These are phyloP conservation scores for Sphaerophoria rueppellii DNA, from an alignment of 2,888 invertebrate species.

Conservation along the genomic window DNA sequence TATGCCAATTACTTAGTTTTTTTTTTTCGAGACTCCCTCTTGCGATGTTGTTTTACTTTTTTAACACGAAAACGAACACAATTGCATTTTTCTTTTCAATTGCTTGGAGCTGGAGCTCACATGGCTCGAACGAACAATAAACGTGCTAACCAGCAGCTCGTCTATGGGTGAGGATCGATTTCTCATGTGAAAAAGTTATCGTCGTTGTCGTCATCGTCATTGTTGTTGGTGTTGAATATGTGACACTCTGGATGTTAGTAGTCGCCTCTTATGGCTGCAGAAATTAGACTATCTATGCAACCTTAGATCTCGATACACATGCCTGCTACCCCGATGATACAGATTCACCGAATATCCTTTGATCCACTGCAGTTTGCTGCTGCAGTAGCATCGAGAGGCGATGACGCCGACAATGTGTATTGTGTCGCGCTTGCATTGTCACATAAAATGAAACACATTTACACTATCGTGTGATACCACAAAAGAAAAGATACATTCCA, in stretches of 20 bases:
- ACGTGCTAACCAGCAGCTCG: slow-evolving; percentile 53
- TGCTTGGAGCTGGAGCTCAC: slow-evolving; percentile 39
- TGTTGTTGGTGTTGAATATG: slow-evolving; percentile 19
- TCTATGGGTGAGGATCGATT: slow-evolving; percentile 61
- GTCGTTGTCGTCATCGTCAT: slow-evolving; percentile 14
- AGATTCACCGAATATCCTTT: slow-evolving; percentile 42
- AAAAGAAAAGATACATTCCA: slow-evolving; percentile 44
- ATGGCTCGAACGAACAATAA: slow-evolving; percentile 63
- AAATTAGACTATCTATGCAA: slow-evolving; percentile 43
- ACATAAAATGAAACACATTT: slow-evolving; percentile 56
- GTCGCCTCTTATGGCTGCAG: slow-evolving; percentile 32
- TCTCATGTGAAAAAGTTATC: slow-evolving; percentile 61
- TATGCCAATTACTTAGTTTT: slow-evolving; percentile 64
- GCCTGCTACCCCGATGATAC: slow-evolving; percentile 54
- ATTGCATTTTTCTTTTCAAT: slow-evolving; percentile 60
- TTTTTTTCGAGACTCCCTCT: slow-evolving; percentile 1
- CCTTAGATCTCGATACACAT: slow-evolving; percentile 32
- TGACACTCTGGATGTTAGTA: slow-evolving; percentile 21
- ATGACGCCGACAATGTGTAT: slow-evolving; percentile 41
- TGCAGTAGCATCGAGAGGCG: neutral
- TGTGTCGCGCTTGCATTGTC: slow-evolving; percentile 61
- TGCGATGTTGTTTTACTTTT: slow-evolving; percentile 12
- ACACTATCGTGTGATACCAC: slow-evolving; percentile 51
- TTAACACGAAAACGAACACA: slow-evolving; percentile 53
- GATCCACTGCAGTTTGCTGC: neutral